Conservation (phyloP, 2,797 vertebrate species). For the Sus cebifrons region DNA sequence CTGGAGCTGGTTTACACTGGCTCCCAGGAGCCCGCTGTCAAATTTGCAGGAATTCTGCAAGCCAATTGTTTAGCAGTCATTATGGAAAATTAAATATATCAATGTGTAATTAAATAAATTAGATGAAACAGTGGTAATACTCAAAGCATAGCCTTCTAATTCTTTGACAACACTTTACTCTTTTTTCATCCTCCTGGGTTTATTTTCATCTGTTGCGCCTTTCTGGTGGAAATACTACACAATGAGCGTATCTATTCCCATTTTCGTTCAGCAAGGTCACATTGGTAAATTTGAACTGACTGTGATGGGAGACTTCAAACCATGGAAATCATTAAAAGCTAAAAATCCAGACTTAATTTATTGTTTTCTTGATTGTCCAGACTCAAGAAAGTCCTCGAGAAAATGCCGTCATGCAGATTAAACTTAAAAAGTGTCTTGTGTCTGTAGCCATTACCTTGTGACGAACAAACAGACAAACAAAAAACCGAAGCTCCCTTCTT, state of each 20-base stretch:
- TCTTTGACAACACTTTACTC: not conserved
- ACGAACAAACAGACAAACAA: not conserved
- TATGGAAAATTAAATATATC: constrained; percentile 11
- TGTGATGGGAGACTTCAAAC: not conserved
- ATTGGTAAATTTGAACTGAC: not conserved
- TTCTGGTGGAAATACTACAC: not conserved
- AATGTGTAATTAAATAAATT: constrained; percentile 18
- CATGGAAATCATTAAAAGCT: not conserved
- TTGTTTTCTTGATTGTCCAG: not conserved
- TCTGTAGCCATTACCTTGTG: not conserved
- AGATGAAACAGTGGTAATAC: not conserved
- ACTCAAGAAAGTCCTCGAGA: not conserved
- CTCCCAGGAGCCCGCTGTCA: not conserved
- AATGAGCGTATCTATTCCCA: not conserved
- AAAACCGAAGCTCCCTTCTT: not conserved
- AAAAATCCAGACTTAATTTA: not conserved
- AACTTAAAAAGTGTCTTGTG: not conserved
- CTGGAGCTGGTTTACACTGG: not conserved
- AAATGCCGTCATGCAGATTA: not conserved
- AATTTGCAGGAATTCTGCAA: not conserved
- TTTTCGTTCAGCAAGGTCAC: not conserved
- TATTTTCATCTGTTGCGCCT: not conserved
- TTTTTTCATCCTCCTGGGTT: not conserved
- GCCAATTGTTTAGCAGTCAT: not conserved
- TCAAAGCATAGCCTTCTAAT: not conserved